Conservation (phyloP, 2,888 invertebrate species). For the Drosophila kuntzei region DNA sequence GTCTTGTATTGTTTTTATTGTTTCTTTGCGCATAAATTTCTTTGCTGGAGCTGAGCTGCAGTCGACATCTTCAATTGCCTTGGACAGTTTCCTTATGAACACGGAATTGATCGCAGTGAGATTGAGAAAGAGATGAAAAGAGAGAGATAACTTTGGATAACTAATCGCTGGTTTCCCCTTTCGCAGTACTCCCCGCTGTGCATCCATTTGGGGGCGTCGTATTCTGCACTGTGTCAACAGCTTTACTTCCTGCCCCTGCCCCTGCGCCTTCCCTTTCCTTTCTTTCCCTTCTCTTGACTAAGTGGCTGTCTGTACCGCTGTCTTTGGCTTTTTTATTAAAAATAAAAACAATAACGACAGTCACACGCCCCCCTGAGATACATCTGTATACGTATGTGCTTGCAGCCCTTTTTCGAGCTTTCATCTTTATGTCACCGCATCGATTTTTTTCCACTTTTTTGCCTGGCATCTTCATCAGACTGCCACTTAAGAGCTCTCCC, state of each 20-base stretch:
- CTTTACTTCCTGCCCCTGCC: conserved; percentile 1
- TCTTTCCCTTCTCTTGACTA: conserved; percentile 7
- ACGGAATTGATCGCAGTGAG: conserved; percentile 2
- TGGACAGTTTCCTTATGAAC: conserved; percentile 22
- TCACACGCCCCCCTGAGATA: conserved; percentile 31
- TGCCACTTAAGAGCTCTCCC: conserved; percentile 56
- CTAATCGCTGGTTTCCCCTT: conserved; percentile 41
- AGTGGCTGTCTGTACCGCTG: conserved; percentile 24
- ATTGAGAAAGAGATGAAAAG: neutral
- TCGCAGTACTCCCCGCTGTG: conserved; percentile 11
- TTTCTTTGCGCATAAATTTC: conserved; percentile 42
- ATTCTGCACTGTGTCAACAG: conserved; percentile 36
- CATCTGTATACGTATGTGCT: conserved; percentile 3
- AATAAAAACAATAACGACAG: conserved; percentile 66
- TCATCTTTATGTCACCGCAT: conserved; percentile 75
- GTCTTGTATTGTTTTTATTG: conserved; percentile 8
- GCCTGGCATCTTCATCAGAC: conserved; percentile 60
- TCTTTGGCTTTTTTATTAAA: conserved; percentile 56
- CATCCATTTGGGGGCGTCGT: conserved; percentile 6
- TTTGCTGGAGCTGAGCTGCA: conserved; percentile 23
- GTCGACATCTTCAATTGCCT: conserved; percentile 36
- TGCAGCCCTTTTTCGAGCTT: conserved; percentile 64
- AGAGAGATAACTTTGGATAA: neutral
- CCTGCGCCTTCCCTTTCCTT: neutral
- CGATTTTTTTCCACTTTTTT: conserved; percentile 61